Conservation (phyloP, 2,888 invertebrate genomes). For the Caradrina clavipalpis region DNA sequence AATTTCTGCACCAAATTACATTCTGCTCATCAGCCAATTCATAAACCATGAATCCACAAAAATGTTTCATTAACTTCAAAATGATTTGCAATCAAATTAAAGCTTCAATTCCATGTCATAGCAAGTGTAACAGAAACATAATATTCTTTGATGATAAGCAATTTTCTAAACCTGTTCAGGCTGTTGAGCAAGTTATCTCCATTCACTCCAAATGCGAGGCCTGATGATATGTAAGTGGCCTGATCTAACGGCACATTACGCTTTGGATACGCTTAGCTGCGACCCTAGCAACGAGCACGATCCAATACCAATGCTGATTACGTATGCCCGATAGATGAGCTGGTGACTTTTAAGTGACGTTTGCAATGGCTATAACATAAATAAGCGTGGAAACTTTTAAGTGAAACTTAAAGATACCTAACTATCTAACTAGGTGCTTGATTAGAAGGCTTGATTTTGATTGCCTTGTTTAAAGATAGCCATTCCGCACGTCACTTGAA, state of each 20-base stretch:
- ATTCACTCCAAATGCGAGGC: slow-evolving; percentile 83
- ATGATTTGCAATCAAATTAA: not conserved
- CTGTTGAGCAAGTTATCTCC: slow-evolving; percentile 89
- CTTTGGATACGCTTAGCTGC: slow-evolving; percentile 84
- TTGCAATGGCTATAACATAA: slow-evolving; percentile 55
- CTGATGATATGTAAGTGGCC: slow-evolving; percentile 88
- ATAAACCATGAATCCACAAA: not conserved
- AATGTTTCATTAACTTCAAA: slow-evolving; percentile 10
- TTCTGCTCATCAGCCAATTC: not conserved
- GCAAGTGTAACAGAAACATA: slow-evolving; percentile 36
- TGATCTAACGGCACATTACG: slow-evolving; percentile 64
- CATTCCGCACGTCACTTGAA: slow-evolving; percentile 61
- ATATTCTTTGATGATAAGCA: slow-evolving; percentile 58
- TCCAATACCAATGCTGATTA: slow-evolving; percentile 72
- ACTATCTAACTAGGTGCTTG: no score
- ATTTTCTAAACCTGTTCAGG: slow-evolving; percentile 83
- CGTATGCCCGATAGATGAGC: slow-evolving; percentile 69
- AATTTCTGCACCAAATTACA: not conserved
- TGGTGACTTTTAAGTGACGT: slow-evolving; percentile 66
- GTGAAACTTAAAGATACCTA: no score
- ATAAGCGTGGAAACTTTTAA: no score
- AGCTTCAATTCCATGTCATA: slow-evolving; percentile 37
- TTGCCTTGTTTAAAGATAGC: slow-evolving; percentile 3
- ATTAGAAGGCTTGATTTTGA: not conserved
- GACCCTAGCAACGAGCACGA: slow-evolving; percentile 81